Conservation (phyloP, 2,113 vertebrate genomes). For the Eublepharis macularius region DNA sequence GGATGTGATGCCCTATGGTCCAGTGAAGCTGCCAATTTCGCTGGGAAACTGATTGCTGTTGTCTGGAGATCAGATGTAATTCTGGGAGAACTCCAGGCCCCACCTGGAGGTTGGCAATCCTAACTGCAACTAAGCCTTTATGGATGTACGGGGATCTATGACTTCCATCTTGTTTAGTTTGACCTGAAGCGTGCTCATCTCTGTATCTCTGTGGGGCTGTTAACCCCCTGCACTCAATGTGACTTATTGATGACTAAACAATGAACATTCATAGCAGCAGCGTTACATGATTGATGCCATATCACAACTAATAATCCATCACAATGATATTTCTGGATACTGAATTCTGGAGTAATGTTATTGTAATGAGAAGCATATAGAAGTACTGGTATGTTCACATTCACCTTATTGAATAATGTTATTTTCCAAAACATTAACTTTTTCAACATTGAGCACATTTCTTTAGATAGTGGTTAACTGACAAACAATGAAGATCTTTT, state of each 20-base stretch:
- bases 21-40: no score
- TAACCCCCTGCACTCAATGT: no score
- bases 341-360: conserved; percentile 46
- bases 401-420: background rate
- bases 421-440: conserved; percentile 3
- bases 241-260: background rate
- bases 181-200: background rate
- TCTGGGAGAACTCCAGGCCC: no score
- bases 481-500: conserved; percentile 40
- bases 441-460: conserved; percentile 28
- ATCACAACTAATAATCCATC: conserved; percentile 26
- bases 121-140: no score
- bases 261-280: background rate
- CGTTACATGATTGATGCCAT: conserved; percentile 4
- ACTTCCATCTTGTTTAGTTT: no score
- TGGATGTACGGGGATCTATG: no score
- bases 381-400: conserved; percentile 8
- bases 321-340: conserved; percentile 28
- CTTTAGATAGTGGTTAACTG: conserved; percentile 51
- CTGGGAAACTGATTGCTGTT: no score
- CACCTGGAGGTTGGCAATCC: no score
- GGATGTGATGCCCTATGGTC: no score
- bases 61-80: no score
- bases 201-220: background rate
- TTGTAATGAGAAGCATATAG: conserved; percentile 15